Base-by-base conservation (phyloP, 2,797 vertebrate species). In the Brachyalestes nurse region DNA sequence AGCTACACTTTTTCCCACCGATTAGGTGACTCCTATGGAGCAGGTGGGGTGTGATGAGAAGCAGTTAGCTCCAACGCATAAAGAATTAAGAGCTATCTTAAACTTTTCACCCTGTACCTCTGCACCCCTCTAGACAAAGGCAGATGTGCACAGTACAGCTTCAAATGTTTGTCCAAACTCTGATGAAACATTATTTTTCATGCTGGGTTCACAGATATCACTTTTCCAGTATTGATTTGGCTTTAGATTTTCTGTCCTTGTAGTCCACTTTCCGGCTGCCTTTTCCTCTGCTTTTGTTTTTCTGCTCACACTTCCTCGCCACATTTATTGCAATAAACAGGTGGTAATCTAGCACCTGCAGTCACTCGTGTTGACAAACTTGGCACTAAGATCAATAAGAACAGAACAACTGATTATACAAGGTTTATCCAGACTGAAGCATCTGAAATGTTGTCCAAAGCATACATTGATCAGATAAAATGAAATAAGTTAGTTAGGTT, bases 11-110 rank as follows among this genome's bases (percentile, higher is more conserved):
- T 77, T 77, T 28, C 75, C 45, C 12, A 47, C 45, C 3, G 45
- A 47, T 28, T 28, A 86, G 83, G 67, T 84, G 80, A 70, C 40
- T 61, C 75, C 67, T 55, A 49, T 73, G 72, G 78, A 65, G 67
- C 57, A 64, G 58, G 42, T 34, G 14, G 25, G 62, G 62, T 77
- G 12, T 47, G 45, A 47, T 47, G 45, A 12, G 45, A 8, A 47
- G 45, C 45, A 47, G 45, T 47, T 47, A 8, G 45, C 45, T 47
- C 45, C 45, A 47, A 8, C 45, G 12, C 7, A 12, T 1, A 8
- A 8, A 8, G 45, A 9, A 47, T 47, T 8, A 8, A 47, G 1
- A 12, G 45, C 34, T 34, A 34, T 34, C 34, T 34, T 34, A 34
- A 34, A 34, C 34, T 34, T 34, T 82, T 74, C 70, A 80, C 42